These are phyloP conservation scores for Grammomys dolichurus DNA, from an alignment of 2,113 vertebrate species.

Conservation along the genomic window DNA sequence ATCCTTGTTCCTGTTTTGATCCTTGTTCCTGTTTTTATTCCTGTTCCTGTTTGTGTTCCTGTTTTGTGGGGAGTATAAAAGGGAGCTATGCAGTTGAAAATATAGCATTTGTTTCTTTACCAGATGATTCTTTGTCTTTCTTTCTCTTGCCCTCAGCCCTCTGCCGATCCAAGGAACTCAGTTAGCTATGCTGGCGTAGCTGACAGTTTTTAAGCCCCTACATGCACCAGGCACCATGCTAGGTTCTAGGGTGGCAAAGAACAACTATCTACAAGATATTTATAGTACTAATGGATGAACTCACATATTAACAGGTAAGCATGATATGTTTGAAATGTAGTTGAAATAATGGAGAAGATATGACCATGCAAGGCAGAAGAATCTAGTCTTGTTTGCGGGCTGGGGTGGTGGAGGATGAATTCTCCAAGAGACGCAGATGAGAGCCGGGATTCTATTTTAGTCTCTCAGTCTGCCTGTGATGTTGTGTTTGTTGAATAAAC, in stretches of 20 bases:
- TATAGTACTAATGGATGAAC: not conserved
- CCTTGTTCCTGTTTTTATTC: too few relatives aligned
- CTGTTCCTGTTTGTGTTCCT: too few relatives aligned
- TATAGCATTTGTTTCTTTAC: too few relatives aligned
- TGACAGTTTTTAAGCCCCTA: not conserved
- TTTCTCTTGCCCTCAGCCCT: too few relatives aligned
- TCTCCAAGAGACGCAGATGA: not conserved
- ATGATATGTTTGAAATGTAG: not conserved
- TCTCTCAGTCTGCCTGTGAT: not conserved
- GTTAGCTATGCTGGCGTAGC: too few relatives aligned
- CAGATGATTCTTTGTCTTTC: too few relatives aligned
- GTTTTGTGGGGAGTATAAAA: too few relatives aligned
- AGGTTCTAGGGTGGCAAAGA: not conserved
- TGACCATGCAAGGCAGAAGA: not conserved
- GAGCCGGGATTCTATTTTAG: not conserved
- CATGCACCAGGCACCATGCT: not conserved
- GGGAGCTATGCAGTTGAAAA: too few relatives aligned
- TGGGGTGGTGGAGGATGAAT: not conserved
- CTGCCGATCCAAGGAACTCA: too few relatives aligned
- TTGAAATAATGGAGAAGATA: not conserved
- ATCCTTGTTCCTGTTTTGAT: too few relatives aligned
- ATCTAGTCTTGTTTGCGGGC: not conserved
- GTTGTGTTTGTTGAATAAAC: conserved; percentile 11
- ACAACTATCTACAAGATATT: not conserved
- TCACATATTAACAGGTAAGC: not conserved